phyloP scores from a whole-genome alignment of 2,888 invertebrate genomes.

The Leucophenga maculata region DNA sequence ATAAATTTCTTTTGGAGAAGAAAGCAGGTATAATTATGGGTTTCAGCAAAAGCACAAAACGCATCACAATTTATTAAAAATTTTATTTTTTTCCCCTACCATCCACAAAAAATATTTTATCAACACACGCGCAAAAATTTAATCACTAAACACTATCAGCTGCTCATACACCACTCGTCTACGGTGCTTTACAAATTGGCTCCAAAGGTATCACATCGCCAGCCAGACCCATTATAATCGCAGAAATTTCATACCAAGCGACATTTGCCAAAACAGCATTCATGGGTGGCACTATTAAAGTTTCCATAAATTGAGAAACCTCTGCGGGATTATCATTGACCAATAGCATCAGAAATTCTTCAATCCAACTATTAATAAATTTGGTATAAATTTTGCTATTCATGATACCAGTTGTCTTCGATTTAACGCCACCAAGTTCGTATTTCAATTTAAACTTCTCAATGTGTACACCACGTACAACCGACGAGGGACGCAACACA shows the following conservation, averaged over 20 bases:
- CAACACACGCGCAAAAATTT: not conserved
- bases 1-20: too few relatives aligned
- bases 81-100: too few relatives aligned
- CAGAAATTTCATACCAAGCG: constrained; percentile 53
- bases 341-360: constrained; percentile 54
- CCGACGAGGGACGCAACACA: constrained; percentile 50
- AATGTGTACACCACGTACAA: constrained; percentile 45
- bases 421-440: constrained; percentile 50
- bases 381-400: constrained; percentile 45
- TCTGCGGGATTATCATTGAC: constrained; percentile 56
- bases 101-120: not conserved
- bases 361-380: constrained; percentile 53
- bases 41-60: too few relatives aligned
- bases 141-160: not conserved
- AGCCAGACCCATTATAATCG: constrained; percentile 53
- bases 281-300: constrained; percentile 48
- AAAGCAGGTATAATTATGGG: too few relatives aligned
- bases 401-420: constrained; percentile 58
- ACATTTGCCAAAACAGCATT: constrained; percentile 49
- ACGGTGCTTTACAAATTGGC: constrained; percentile 47
- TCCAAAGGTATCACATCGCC: constrained; percentile 53
- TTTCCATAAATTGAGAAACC: constrained; percentile 51
- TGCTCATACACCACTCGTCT: not conserved
- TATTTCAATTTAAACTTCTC: constrained; percentile 54
- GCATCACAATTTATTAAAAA: not conserved